Evolutionary conservation across 1,140 invertebrate genomes (phyloP).

Genomic region (Trinorchestia longiramus): DNA sequence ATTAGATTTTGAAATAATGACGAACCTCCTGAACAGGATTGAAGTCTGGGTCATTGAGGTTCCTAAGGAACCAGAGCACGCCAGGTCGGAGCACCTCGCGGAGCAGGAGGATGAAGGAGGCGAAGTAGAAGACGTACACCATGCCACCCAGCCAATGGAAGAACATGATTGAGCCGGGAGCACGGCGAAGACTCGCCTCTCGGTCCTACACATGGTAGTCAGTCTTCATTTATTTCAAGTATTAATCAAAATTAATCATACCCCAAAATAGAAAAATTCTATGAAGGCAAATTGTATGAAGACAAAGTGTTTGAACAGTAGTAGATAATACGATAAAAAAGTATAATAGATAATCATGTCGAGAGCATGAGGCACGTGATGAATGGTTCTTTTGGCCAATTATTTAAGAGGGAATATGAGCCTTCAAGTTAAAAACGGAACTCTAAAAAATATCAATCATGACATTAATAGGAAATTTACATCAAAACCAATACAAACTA

Average conservation of each 20-base stretch:
- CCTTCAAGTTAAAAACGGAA: too few species aligned
- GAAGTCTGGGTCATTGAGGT: slow-evolving; percentile 98
- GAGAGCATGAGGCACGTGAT: too few species aligned
- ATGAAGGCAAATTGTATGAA: not conserved
- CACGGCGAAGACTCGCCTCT: slow-evolving; percentile 86
- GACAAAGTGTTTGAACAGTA: too few species aligned
- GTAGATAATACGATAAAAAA: too few species aligned
- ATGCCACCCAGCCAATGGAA: slow-evolving; percentile 99
- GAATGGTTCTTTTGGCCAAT: too few species aligned
- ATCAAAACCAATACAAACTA: too few species aligned
- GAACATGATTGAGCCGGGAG: slow-evolving; percentile 96
- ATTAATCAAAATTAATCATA: not conserved
- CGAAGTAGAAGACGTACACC: slow-evolving; percentile 99
- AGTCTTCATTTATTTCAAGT: not conserved
- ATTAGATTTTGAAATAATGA: not conserved
- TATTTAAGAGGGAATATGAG: too few species aligned
- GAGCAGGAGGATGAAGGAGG: slow-evolving; percentile 93
- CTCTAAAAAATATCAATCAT: too few species aligned
- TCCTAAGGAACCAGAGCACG: slow-evolving; percentile 95
- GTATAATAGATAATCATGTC: too few species aligned
- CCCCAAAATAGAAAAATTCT: not conserved
- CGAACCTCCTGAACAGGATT: slow-evolving; percentile 92
- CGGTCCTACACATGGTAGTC: slow-evolving; percentile 72
- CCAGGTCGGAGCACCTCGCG: slow-evolving; percentile 95
- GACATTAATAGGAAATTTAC: too few species aligned